Percentiles rank a stretch among this genome's conserved stretches.
phyloP scores from a whole-genome alignment of 2,113 vertebrate genomes.

The Nematolebias whitei region DNA sequence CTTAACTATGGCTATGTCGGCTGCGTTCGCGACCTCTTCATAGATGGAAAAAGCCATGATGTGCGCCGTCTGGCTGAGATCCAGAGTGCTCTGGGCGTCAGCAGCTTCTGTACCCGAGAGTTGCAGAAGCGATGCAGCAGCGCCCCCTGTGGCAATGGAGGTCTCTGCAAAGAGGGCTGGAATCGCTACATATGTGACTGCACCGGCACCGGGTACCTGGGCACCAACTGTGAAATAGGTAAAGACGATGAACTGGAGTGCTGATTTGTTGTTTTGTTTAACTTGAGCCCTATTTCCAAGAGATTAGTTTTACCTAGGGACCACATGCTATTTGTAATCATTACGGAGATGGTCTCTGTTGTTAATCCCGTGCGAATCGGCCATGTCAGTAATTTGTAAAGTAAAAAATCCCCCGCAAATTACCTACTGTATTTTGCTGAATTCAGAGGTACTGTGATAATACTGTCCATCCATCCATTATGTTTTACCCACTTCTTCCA shows the following conservation, averaged over 20 bases:
- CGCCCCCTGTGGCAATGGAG: conserved; percentile 85
- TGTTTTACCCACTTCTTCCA: too few species aligned
- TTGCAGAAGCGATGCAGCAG: conserved; percentile 87
- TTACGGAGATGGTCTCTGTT: too few species aligned
- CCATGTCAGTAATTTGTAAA: too few species aligned
- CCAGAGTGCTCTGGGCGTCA: conserved; percentile 82
- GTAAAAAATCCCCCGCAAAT: too few species aligned
- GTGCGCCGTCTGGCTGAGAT: conserved; percentile 87
- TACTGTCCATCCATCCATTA: too few species aligned
- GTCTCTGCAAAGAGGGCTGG: conserved; percentile 91
- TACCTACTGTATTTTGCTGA: too few species aligned
- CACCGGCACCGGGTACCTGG: conserved; percentile 88
- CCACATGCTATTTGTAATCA: too few species aligned
- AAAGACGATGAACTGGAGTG: conserved; percentile 34
- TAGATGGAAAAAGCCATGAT: conserved; percentile 90
- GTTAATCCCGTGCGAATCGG: too few species aligned
- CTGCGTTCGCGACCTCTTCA: conserved; percentile 91
- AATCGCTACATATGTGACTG: conserved; percentile 94
- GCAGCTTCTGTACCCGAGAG: conserved; percentile 90
- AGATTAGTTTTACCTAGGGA: too few species aligned
- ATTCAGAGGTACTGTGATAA: too few species aligned
- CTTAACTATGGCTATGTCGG: conserved; percentile 92
- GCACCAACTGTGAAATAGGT: conserved; percentile 89
- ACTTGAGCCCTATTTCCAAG: too few species aligned
- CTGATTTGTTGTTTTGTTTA: too few species aligned